Percentiles rank a stretch among this genome's conserved stretches.
phyloP scores from a whole-genome alignment of 2,888 invertebrate species.

The Brenthis hecate region DNA sequence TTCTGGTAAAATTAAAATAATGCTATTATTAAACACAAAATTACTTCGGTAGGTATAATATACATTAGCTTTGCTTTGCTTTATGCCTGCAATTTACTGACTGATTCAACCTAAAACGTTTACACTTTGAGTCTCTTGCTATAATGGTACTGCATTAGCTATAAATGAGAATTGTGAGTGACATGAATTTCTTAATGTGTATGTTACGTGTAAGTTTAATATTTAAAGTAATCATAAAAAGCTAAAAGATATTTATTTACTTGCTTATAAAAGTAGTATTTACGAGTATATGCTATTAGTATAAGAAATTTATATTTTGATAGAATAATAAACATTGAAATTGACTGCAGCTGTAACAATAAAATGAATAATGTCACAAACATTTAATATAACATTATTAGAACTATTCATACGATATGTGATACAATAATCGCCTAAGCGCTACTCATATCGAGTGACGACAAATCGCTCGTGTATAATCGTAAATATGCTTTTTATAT shows the following conservation, averaged over 20 bases:
- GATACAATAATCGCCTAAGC: constrained; percentile 72
- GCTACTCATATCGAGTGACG: constrained; percentile 73
- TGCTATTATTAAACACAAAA: no score
- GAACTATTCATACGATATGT: constrained; percentile 53
- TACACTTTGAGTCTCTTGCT: constrained; percentile 7
- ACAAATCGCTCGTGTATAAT: constrained; percentile 80
- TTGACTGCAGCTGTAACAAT: background rate
- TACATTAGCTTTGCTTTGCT: no score
- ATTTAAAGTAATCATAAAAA: constrained; percentile 11
- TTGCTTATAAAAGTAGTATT: no score
- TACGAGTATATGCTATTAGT: no score
- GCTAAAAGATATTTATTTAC: no score
- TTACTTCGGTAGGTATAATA: no score
- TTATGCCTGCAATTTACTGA: no score
- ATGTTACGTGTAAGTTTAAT: constrained; percentile 12
- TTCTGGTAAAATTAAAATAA: no score
- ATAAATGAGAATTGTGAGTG: constrained; percentile 12
- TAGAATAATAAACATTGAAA: no score
- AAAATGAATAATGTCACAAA: constrained; percentile 13
- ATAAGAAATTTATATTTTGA: no score
- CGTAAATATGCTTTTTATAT: constrained; percentile 73
- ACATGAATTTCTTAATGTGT: constrained; percentile 7
- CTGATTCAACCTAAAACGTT: no score
- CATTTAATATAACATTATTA: constrained; percentile 27
- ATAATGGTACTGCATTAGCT: constrained; percentile 14